Conservation (phyloP, 2,113 vertebrate genomes). For the Globicephala melas region DNA sequence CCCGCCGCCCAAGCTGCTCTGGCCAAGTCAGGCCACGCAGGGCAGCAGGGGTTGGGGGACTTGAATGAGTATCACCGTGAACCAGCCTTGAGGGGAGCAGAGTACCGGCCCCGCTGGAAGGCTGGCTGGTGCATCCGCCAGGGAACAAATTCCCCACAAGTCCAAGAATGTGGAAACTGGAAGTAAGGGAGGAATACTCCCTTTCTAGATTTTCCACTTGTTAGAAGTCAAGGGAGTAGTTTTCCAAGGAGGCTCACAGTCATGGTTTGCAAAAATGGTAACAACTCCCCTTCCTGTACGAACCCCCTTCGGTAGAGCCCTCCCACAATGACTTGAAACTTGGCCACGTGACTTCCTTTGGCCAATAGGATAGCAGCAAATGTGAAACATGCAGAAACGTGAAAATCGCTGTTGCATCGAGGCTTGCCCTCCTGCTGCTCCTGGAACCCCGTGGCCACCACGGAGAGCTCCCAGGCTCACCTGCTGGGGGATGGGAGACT, state of each 20-base stretch:
- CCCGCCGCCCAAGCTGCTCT: neutral
- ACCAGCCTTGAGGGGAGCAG: neutral
- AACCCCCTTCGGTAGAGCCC: no score
- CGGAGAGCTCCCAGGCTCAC: accelerated
- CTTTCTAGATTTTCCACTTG: neutral
- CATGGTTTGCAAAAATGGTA: neutral
- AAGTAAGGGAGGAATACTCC: neutral
- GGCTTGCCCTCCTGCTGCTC: neutral
- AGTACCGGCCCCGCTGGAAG: neutral
- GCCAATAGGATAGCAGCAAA: neutral
- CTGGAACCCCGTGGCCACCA: accelerated
- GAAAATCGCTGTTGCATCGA: neutral
- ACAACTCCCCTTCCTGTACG: neutral
- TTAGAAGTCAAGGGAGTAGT: neutral
- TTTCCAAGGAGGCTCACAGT: neutral
- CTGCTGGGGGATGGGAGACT: neutral
- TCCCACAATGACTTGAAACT: neutral
- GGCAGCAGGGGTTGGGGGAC: neutral
- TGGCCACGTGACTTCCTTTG: neutral
- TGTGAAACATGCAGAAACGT: neutral
- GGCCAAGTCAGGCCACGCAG: neutral
- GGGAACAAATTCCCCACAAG: neutral
- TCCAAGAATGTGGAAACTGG: neutral
- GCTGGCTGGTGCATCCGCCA: neutral
- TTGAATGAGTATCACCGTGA: accelerated